phyloP scores from a whole-genome alignment of 2,888 invertebrate genomes.

The Pherbina coryleti region DNA sequence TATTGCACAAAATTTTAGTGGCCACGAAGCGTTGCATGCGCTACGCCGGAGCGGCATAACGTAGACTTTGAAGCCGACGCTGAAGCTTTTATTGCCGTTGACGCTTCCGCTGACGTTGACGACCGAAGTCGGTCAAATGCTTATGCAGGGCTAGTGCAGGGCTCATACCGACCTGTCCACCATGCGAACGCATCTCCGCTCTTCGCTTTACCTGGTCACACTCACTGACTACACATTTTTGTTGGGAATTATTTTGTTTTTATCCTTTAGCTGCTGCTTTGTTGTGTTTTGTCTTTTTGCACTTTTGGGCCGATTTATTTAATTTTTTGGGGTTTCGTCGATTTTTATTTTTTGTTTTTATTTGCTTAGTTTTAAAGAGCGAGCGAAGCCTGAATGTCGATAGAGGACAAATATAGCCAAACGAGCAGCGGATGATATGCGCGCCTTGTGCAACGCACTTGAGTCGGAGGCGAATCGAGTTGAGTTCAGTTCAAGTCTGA shows the following conservation, averaged over 20 bases:
- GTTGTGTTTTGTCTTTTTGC: conserved; percentile 43
- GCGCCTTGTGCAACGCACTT: conserved; percentile 47
- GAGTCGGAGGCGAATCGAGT: conserved; percentile 31
- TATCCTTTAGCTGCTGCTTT: conserved; percentile 26
- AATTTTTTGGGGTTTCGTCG: conserved; percentile 26
- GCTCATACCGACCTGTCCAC: background rate
- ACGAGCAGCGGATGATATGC: conserved; percentile 30
- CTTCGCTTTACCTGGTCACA: background rate
- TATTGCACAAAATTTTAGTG: conserved; percentile 49
- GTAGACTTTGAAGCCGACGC: conserved; percentile 37
- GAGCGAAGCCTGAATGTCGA: conserved; percentile 38
- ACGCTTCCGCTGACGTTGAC: conserved; percentile 16
- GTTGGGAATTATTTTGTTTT: conserved; percentile 26
- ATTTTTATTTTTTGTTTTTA: conserved; percentile 21
- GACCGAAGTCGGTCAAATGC: conserved; percentile 25
- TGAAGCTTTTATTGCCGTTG: conserved; percentile 39
- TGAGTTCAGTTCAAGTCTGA: conserved; percentile 23
- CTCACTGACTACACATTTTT: conserved; percentile 2
- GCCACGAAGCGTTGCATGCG: conserved; percentile 37
- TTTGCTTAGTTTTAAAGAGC: conserved; percentile 40
- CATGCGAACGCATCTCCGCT: background rate
- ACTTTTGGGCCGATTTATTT: conserved; percentile 48
- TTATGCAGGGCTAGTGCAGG: conserved; percentile 8
- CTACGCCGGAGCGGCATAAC: conserved; percentile 33
- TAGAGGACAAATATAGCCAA: conserved; percentile 50